Conservation (phyloP, 2,113 vertebrate genomes). For the Turdus rufiventris region DNA sequence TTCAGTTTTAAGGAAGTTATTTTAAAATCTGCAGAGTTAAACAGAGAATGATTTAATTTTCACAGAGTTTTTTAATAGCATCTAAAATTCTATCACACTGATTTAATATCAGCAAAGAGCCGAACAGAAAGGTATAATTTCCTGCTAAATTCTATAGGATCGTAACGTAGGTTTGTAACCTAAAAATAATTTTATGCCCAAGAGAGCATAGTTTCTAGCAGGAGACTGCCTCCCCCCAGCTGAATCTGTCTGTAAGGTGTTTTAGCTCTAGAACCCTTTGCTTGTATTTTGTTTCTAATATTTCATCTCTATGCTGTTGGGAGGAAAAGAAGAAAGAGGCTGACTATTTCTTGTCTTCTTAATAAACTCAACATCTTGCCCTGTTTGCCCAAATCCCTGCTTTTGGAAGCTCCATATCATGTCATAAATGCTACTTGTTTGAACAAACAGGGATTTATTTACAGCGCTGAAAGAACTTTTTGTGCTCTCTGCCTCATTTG, state of each 20-base stretch:
- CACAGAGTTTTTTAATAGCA: slow-evolving; percentile 35
- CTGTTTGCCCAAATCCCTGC: slow-evolving; percentile 2
- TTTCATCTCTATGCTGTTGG: not conserved
- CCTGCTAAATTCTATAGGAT: slow-evolving; percentile 17
- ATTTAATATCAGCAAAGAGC: slow-evolving; percentile 16
- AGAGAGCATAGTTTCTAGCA: not conserved
- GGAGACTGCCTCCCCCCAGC: not conserved
- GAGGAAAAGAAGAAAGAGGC: not conserved
- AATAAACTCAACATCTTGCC: not conserved
- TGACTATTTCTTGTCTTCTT: not conserved
- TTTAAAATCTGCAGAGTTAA: slow-evolving; percentile 41
- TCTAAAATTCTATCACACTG: not conserved
- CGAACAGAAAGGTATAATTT: slow-evolving; percentile 23
- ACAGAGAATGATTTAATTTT: slow-evolving; percentile 58
- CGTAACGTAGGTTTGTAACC: not conserved
- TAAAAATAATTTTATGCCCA: slow-evolving; percentile 17
- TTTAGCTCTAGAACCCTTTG: not conserved
- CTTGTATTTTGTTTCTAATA: not conserved
- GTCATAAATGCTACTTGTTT: slow-evolving; percentile 25
- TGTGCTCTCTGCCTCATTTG: slow-evolving; percentile 49
- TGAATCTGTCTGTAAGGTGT: not conserved
- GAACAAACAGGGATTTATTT: slow-evolving; percentile 45
- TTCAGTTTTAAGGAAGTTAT: slow-evolving; percentile 40
- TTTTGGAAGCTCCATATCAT: slow-evolving; percentile 29
- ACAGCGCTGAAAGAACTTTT: slow-evolving; percentile 19